Base-by-base conservation (phyloP, 2,888 invertebrate genomes). In the Thecophora atra region DNA sequence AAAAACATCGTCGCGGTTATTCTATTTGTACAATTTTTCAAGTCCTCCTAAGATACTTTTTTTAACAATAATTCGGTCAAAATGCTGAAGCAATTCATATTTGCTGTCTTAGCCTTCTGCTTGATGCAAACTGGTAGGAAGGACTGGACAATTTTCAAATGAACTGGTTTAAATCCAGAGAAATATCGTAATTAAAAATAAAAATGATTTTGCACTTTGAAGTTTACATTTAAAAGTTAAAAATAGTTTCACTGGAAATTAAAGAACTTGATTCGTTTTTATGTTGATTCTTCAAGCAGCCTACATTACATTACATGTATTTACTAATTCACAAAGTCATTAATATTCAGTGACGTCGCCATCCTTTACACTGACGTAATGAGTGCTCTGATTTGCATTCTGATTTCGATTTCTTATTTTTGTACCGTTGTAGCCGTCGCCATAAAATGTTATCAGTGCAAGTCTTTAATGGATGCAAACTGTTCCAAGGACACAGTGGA, bases 371-470 rank as follows among this genome's bases (percentile, higher is more conserved):
- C n/a, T n/a, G n/a, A n/a, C n/a, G n/a, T n/a, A n/a, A n/a, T n/a
- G n/a, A n/a, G n/a, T n/a, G n/a, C n/a, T n/a, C n/a, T 44, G 44
- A 44, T 44, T 44, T 44, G 13, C 8, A 44, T 44, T 44, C 44
- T 44, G 44, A 11, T 44, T 44, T 11, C 44, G 13, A 7, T 44
- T 44, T 44, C 13, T 13, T 44, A 11, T 51, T 52, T 28, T 3
- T n/a, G 60, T 58, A 24, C 24, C n/a, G 37, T 72, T 75, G 0
- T 64, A 85, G 85, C 84, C 15, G 79, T 79, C 42, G 85, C 84
- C 71, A 85, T 85, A 63, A 82, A 79, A 75, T 85, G 85, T 71
- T 85, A 85, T 74, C 82, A 83, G 52, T 85, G 85, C 76, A 81
- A 82, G 73, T 86, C 86, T 5, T 72, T 83, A 3, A 79, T 80